Percentiles rank a stretch among this genome's conserved stretches.
phyloP scores from a whole-genome alignment of 92 coral and sea anemone species.

The Micromussa lordhowensis region DNA sequence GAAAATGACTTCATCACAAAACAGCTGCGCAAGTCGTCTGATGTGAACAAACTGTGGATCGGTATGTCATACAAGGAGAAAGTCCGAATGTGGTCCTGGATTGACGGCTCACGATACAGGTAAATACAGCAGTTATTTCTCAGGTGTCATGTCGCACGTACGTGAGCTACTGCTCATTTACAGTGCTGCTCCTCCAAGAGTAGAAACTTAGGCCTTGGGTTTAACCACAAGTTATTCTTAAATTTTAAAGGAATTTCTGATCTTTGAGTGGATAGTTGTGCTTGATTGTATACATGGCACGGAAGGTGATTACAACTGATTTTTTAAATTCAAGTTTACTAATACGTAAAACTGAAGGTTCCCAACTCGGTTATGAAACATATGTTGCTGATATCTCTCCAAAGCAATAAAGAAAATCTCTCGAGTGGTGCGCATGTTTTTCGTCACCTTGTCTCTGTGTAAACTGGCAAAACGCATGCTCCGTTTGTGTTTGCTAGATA shows the following conservation, averaged over 20 bases:
- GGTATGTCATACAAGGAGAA: constrained; percentile 69
- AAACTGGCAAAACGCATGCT: neutral
- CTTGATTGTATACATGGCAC: neutral
- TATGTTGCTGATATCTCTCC: neutral
- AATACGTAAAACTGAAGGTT: neutral
- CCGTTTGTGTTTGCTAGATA: constrained; percentile 27
- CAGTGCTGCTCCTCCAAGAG: neutral
- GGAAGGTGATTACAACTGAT: neutral
- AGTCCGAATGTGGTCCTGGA: constrained; percentile 79
- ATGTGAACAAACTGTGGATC: constrained; percentile 72
- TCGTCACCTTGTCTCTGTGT: neutral
- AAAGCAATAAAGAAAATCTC: no score
- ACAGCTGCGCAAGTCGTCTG: constrained; percentile 63
- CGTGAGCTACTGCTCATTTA: neutral
- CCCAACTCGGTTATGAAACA: neutral
- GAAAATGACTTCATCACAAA: constrained; percentile 66
- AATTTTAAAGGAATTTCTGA: no score
- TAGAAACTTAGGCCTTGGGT: neutral
- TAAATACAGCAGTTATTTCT: neutral
- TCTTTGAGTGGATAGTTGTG: neutral
- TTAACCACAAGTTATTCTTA: neutral
- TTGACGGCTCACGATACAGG: constrained; percentile 64
- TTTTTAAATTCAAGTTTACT: neutral
- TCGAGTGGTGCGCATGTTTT: neutral
- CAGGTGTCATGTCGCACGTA: neutral